phyloP scores from a whole-genome alignment of 1,140 invertebrate genomes.

The Vollenhovia emeryi region DNA sequence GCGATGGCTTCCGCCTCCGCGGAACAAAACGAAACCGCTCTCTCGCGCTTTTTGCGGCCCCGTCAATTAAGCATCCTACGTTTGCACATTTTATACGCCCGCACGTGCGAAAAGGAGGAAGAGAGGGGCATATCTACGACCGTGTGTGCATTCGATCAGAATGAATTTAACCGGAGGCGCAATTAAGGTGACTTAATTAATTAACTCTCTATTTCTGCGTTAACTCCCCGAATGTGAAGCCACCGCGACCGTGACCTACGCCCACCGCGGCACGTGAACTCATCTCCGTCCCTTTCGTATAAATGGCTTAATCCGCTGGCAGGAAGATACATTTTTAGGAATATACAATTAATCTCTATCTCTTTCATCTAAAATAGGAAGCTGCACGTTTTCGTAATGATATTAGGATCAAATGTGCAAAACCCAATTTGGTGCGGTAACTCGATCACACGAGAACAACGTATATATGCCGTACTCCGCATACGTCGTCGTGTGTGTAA shows the following conservation, averaged over 20 bases:
- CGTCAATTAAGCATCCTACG: slow-evolving; percentile 22
- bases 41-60: slow-evolving; percentile 14
- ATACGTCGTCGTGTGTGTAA: not conserved
- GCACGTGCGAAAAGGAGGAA: slow-evolving; percentile 22
- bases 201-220: slow-evolving; percentile 77
- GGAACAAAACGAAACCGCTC: slow-evolving; percentile 9
- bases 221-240: slow-evolving; percentile 67
- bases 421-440: not conserved
- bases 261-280: slow-evolving; percentile 49
- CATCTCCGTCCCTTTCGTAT: not conserved
- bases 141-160: not conserved
- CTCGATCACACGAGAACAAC: not conserved
- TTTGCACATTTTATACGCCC: slow-evolving; percentile 6
- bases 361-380: not conserved
- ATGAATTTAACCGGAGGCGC: slow-evolving; percentile 69
- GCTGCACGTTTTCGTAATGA: not conserved
- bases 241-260: slow-evolving; percentile 71
- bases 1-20: not conserved
- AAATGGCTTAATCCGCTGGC: not conserved
- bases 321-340: not conserved
- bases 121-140: not conserved
- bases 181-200: slow-evolving; percentile 81
- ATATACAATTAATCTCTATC: not conserved
- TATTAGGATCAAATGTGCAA: not conserved
- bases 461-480: not conserved